These are phyloP conservation scores for Dinothrombium tinctorium DNA, from an alignment of 1,140 invertebrate species.

Conservation along the genomic window DNA sequence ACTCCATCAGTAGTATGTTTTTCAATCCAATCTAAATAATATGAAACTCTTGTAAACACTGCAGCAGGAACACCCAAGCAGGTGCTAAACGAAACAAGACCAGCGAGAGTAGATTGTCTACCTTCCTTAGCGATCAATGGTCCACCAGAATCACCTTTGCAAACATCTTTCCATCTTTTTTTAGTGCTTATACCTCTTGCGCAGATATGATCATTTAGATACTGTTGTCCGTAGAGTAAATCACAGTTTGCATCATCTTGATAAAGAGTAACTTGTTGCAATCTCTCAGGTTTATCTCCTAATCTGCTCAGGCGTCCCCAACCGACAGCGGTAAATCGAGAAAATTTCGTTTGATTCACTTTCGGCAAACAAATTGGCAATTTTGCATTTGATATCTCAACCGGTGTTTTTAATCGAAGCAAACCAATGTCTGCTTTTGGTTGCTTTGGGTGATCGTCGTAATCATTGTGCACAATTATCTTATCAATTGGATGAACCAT, in stretches of 20 bases:
- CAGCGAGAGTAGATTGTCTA: too few species aligned
- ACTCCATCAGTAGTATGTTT: too few species aligned
- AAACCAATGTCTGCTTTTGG: background rate
- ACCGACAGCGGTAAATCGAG: too few species aligned
- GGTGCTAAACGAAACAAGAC: too few species aligned
- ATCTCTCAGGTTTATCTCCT: background rate
- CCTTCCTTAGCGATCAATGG: too few species aligned
- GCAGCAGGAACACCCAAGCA: too few species aligned
- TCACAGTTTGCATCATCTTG: background rate
- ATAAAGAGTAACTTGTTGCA: background rate
- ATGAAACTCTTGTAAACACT: too few species aligned
- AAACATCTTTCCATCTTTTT: background rate
- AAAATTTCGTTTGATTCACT: too few species aligned
- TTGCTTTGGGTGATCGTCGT: background rate
- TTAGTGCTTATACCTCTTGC: background rate
- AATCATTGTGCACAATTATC: background rate
- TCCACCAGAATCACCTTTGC: background rate
- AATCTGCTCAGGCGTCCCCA: background rate
- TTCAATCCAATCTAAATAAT: too few species aligned
- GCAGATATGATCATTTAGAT: background rate
- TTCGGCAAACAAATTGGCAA: conserved; percentile 1
- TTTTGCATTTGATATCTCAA: background rate
- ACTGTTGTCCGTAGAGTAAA: background rate
- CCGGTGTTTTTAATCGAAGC: background rate
- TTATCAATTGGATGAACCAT: background rate